phyloP scores from a whole-genome alignment of 2,113 vertebrate species.

The Nestor notabilis region DNA sequence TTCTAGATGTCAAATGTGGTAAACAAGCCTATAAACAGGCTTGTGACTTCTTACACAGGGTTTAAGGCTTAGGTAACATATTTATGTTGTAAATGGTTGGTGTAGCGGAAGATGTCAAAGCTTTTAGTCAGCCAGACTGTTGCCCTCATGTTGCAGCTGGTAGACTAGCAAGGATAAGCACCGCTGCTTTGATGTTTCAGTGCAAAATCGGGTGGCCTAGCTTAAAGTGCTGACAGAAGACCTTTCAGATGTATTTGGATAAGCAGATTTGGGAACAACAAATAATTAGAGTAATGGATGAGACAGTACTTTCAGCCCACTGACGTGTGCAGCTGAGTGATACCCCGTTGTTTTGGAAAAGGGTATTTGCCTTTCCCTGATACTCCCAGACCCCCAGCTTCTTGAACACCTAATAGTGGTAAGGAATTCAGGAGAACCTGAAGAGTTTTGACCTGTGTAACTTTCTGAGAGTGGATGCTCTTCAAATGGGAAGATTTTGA shows the following conservation, averaged over 20 bases:
- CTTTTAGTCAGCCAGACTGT: not conserved
- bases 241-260: constrained; percentile 7
- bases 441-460: not conserved
- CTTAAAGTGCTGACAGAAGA: not conserved
- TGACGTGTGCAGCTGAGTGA: not conserved
- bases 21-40: not conserved
- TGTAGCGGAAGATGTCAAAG: not conserved
- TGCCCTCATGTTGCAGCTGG: not conserved
- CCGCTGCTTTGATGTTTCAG: not conserved
- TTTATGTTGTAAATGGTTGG: not conserved
- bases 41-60: not conserved
- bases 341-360: not conserved
- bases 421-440: not conserved
- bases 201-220: not conserved
- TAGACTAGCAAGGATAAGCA: not conserved
- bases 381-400: not conserved
- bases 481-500: not conserved
- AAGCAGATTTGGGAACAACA: constrained; percentile 21
- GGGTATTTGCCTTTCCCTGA: not conserved
- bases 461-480: not conserved
- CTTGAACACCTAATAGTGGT: not conserved
- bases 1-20: not conserved
- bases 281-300: constrained; percentile 8
- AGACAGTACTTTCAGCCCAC: not conserved
- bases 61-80: not conserved